A percentile compares a stretch with the other conserved stretches of the same genome.
Evolutionary conservation across 2,888 invertebrate species (phyloP).

Genomic region (Orthosia cruda): DNA sequence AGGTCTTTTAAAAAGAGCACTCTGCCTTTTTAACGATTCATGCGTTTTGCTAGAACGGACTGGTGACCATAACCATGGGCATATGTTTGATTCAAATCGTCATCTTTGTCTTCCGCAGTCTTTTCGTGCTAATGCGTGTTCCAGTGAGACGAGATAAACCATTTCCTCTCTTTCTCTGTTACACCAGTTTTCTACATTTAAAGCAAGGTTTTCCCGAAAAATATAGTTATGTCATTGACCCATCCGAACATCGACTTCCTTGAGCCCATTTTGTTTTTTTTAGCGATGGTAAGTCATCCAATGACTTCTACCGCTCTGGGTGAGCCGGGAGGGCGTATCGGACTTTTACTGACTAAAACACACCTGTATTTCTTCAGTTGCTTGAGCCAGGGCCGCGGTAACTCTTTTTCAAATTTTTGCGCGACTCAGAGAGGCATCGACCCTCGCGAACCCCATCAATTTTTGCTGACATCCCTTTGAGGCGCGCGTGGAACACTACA

Average conservation of each 20-base stretch:
- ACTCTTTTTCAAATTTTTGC: no score
- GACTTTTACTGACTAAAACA: no score
- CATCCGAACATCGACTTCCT: neutral
- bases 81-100: neutral
- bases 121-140: neutral
- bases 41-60: neutral
- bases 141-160: neutral
- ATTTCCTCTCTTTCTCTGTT: neutral
- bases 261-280: no score
- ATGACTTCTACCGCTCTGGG: no score
- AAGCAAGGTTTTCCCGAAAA: neutral
- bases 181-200: neutral
- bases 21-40: neutral
- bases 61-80: neutral
- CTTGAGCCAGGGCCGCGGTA: no score
- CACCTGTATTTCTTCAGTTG: no score
- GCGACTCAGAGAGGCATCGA: no score
- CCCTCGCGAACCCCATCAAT: no score
- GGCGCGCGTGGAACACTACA: no score
- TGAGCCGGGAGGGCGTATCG: no score
- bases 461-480: no score
- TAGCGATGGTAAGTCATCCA: no score
- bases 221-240: neutral
- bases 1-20: conserved; percentile 19
- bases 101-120: neutral